These are phyloP conservation scores for Myiozetetes cayanensis DNA, from an alignment of 2,113 vertebrate species.

Conservation along the genomic window DNA sequence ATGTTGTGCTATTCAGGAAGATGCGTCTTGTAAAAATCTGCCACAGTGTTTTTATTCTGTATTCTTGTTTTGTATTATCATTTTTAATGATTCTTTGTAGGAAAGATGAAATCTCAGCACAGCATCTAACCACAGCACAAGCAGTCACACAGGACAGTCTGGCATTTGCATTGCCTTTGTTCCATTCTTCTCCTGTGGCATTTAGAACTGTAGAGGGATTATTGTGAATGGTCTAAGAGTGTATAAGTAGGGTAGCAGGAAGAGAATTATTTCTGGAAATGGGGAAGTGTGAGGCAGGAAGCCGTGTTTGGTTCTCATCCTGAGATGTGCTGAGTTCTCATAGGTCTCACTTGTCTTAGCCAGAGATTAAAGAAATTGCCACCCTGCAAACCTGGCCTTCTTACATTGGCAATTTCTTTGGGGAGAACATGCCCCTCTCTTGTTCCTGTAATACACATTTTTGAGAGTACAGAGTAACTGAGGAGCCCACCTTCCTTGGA, in stretches of 20 bases:
- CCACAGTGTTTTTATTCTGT: slow-evolving; percentile 18
- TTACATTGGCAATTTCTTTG: not conserved
- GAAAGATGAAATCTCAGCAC: slow-evolving; percentile 38
- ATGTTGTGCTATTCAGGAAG: not conserved
- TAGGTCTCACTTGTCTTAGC: not conserved
- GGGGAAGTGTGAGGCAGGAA: slow-evolving; percentile 6
- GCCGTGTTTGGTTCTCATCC: not conserved
- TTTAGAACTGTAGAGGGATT: slow-evolving; percentile 49
- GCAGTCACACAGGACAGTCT: slow-evolving; percentile 50
- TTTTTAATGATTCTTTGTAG: slow-evolving; percentile 54
- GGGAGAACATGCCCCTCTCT: not conserved
- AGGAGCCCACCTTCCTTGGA: not conserved
- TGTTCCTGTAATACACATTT: not conserved
- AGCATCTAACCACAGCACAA: slow-evolving; percentile 27
- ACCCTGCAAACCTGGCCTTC: not conserved
- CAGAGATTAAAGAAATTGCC: not conserved
- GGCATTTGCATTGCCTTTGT: slow-evolving; percentile 64
- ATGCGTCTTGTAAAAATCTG: slow-evolving; percentile 9
- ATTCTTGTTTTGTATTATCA: slow-evolving; percentile 20
- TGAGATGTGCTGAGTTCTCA: not conserved
- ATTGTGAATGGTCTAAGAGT: slow-evolving; percentile 15
- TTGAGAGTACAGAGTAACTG: not conserved
- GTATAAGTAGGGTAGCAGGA: slow-evolving; percentile 37
- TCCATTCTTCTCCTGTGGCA: slow-evolving; percentile 43
- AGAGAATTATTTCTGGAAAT: slow-evolving; percentile 53